Conservation (phyloP, 2,797 vertebrate genomes). For the Peromyscus aztecus region DNA sequence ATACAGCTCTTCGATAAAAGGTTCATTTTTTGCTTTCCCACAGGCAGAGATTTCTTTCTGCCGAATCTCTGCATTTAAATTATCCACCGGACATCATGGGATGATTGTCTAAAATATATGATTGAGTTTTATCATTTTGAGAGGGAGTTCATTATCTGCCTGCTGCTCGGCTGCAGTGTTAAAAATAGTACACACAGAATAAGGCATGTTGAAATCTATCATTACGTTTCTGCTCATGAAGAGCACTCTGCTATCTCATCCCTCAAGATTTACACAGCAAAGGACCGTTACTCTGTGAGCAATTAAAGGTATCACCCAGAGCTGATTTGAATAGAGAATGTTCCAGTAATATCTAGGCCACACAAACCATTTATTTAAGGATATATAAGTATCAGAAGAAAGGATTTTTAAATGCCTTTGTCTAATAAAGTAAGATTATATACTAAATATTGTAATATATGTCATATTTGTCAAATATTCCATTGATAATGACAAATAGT, state of each 20-base stretch:
- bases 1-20: conserved; percentile 49
- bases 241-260: conserved; percentile 33
- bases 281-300: conserved; percentile 19
- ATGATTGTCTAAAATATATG: conserved; percentile 68
- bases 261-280: conserved; percentile 21
- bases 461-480: neutral
- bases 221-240: conserved; percentile 55
- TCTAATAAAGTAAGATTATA: conserved; percentile 4
- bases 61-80: conserved; percentile 70
- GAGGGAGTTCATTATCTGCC: conserved; percentile 65
- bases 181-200: conserved; percentile 62
- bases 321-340: neutral
- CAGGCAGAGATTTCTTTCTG: conserved; percentile 40
- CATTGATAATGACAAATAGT: neutral
- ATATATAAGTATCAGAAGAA: neutral
- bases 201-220: conserved; percentile 64
- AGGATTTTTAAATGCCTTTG: neutral
- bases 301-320: neutral
- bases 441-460: neutral
- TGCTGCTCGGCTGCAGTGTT: conserved; percentile 33
- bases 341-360: neutral
- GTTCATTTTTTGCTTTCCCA: conserved; percentile 48
- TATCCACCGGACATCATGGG: conserved; percentile 30
- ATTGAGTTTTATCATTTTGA: conserved; percentile 67
- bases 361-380: conserved; percentile 18